Base-by-base conservation (phyloP, 2,888 invertebrate genomes). In the Argynnis bischoffii region DNA sequence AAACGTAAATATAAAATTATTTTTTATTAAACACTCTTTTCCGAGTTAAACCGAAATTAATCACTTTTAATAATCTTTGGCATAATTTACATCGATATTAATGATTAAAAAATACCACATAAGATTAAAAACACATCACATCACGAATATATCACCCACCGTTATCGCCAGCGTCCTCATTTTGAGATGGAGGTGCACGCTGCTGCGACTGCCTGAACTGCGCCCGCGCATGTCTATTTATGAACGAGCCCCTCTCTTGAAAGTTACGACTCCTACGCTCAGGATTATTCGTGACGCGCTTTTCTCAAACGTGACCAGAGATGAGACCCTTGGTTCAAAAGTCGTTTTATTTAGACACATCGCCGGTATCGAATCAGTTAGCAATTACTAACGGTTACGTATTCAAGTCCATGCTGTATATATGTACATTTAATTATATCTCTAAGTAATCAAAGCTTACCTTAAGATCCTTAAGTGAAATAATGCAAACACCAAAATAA, bases 141-240 rank as follows among this genome's bases (percentile, higher is more conserved):
- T 71, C 79, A 78, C 73, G 73, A 55, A 2, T 26, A 41, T 55
- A 53, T 69, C 80, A 90, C 90, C 87, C 87, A 90, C 90, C 90
- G 86, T 87, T 55, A 85, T 77, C 75, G 86, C 81, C 82, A 88
- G 86, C 85, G 87, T 84, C 84, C 89, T 87, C 90, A 90, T 90
- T 79, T 84, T 84, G 84, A 75, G 75, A 79, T 73, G 74, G 76
- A 81, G 85, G 81, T 82, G 79, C 76, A 80, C 83, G 80, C 80
- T 74, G 82, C 83, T 82, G 84, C 85, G 87, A 89, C 89, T 90
- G 89, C 72, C 79, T 71, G 57, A 67, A 66, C 56, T 68, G 67
- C 72, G 76, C 64, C 53, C 21, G 78, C 79, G 81, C 80, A 70
- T 72, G 69, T 76, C 80, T 85, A 86, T 88, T 84, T 90, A 90